These are phyloP conservation scores for Chymomyza costata DNA, from an alignment of 1,140 invertebrate species.

Conservation along the genomic window DNA sequence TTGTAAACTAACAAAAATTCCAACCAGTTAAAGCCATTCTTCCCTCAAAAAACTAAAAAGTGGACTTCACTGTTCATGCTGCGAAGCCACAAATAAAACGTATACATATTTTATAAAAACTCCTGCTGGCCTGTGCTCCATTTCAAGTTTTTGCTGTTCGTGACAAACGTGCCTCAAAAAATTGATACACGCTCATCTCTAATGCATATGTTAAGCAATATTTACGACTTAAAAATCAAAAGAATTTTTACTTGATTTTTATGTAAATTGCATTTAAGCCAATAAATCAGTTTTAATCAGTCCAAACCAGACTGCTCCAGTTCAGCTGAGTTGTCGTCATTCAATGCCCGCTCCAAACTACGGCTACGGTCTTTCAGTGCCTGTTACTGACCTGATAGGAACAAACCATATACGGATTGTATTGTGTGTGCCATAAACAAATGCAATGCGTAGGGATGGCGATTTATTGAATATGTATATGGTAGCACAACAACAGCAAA, in stretches of 20 bases:
- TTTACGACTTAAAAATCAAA: conserved; percentile 40
- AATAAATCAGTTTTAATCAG: conserved; percentile 73
- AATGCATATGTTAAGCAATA: neutral
- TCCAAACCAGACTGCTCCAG: conserved; percentile 38
- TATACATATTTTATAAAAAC: no score
- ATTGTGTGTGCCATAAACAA: conserved; percentile 32
- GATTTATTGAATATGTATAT: conserved; percentile 49
- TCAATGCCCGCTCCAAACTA: no score
- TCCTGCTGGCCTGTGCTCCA: conserved; percentile 4
- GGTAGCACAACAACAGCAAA: no score
- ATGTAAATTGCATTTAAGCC: conserved; percentile 72
- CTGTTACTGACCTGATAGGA: conserved; percentile 34
- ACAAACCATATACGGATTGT: conserved; percentile 22
- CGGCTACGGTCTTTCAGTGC: no score
- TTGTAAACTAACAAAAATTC: no score
- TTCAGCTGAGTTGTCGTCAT: conserved; percentile 51
- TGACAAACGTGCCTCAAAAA: no score
- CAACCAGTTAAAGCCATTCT: no score
- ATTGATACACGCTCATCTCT: no score
- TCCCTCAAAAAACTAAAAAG: no score
- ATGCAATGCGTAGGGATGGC: conserved; percentile 34
- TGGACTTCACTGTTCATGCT: no score
- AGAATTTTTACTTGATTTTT: conserved; percentile 52
- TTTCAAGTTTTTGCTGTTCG: no score
- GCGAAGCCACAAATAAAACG: no score